Evolutionary conservation across 2,888 invertebrate species (phyloP).

Genomic region (Drosophila paracracens): DNA sequence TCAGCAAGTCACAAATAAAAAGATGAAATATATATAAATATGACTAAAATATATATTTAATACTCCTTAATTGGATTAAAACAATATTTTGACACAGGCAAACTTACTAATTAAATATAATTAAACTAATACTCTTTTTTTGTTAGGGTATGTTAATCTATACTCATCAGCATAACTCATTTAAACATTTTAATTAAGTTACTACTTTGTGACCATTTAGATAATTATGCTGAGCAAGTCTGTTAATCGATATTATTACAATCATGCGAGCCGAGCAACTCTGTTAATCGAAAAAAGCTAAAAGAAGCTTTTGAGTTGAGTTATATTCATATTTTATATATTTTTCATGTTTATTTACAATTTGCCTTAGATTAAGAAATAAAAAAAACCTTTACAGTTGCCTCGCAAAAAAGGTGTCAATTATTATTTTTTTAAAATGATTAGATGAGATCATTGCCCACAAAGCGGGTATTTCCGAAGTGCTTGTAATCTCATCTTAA

Average conservation of each 20-base stretch:
- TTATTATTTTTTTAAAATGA: background rate
- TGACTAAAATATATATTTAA: background rate
- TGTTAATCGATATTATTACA: background rate
- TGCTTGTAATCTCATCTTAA: background rate
- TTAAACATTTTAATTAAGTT: background rate
- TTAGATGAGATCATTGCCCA: background rate
- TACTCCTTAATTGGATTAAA: background rate
- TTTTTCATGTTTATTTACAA: background rate
- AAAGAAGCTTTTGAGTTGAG: background rate
- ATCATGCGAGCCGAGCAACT: background rate
- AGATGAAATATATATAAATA: background rate
- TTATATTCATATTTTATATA: background rate
- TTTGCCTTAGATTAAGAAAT: background rate
- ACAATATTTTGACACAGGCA: background rate
- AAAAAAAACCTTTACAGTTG: background rate
- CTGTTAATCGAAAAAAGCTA: background rate
- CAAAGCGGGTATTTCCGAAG: conserved; percentile 17
- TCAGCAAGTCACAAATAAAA: background rate
- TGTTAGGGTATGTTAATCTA: background rate
- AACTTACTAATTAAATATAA: background rate
- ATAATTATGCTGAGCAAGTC: background rate
- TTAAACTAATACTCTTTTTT: background rate
- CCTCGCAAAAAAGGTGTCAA: background rate
- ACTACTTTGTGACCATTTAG: background rate
- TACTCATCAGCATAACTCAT: background rate